Conservation (phyloP, 64 coral and sea anemone species). For the Stichodactyla helianthus region DNA sequence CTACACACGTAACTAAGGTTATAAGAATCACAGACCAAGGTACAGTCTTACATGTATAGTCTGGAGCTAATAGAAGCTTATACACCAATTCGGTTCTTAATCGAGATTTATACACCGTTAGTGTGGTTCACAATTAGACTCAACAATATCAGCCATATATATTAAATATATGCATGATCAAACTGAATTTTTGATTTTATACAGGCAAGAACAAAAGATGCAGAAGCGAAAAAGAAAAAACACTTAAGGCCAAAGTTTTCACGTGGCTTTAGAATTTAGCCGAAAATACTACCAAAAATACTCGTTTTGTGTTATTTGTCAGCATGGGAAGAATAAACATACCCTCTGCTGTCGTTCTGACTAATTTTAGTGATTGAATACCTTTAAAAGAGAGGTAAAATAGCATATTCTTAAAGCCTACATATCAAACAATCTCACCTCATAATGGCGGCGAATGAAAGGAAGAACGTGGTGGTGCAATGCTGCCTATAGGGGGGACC, state of each 20-base stretch:
- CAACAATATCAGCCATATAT: too few relatives aligned
- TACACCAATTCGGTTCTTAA: too few relatives aligned
- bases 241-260: neutral
- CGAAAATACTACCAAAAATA: neutral
- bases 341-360: neutral
- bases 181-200: too few relatives aligned
- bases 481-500: conserved; percentile 45
- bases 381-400: neutral
- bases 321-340: neutral
- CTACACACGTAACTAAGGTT: too few relatives aligned
- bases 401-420: neutral
- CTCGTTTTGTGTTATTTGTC: neutral
- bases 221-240: neutral
- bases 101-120: too few relatives aligned
- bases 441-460: conserved; percentile 96
- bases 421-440: conserved; percentile 43
- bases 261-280: neutral
- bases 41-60: too few relatives aligned
- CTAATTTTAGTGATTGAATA: neutral
- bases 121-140: too few relatives aligned
- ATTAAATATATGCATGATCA: too few relatives aligned
- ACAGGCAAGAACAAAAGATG: neutral
- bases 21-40: too few relatives aligned
- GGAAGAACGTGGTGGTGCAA: conserved; percentile 97
- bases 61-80: too few relatives aligned